Percentiles rank a stretch among this genome's conserved stretches.
These are phyloP conservation scores for Peromyscus maniculatus DNA, from an alignment of 2,113 vertebrate genomes.

Conservation along the genomic window DNA sequence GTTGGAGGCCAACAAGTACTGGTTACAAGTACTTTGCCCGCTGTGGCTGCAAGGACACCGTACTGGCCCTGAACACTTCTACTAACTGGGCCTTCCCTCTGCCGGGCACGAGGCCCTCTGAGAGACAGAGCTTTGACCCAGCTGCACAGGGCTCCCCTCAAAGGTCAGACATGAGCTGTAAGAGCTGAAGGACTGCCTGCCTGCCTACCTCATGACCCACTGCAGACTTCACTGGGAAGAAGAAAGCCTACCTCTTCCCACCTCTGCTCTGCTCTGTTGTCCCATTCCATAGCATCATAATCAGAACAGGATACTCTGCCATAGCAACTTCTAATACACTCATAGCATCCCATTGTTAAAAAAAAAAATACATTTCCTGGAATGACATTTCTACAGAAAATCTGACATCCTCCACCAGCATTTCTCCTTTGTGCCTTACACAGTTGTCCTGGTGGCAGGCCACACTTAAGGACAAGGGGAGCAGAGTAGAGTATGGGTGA, in stretches of 20 bases:
- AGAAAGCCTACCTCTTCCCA: neutral
- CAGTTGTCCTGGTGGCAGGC: neutral
- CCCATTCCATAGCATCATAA: too few relatives aligned
- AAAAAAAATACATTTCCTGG: neutral
- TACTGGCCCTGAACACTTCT: neutral
- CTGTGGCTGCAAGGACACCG: neutral
- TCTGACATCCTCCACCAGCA: neutral
- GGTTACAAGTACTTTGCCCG: neutral
- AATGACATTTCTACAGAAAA: neutral
- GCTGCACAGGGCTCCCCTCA: neutral
- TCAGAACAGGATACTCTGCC: neutral
- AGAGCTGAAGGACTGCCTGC: neutral
- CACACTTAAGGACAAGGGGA: too few relatives aligned
- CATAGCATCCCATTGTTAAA: neutral
- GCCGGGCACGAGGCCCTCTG: neutral
- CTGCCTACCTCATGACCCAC: neutral
- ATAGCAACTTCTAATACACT: neutral
- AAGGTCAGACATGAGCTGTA: neutral
- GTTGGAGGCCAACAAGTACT: neutral
- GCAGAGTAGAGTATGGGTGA: too few relatives aligned
- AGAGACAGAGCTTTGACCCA: neutral
- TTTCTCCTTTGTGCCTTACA: neutral
- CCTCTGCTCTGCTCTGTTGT: neutral
- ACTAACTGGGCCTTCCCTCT: neutral
- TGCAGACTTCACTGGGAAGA: neutral